Conservation (phyloP, 2,888 invertebrate genomes). For the Drosophila limbata region DNA sequence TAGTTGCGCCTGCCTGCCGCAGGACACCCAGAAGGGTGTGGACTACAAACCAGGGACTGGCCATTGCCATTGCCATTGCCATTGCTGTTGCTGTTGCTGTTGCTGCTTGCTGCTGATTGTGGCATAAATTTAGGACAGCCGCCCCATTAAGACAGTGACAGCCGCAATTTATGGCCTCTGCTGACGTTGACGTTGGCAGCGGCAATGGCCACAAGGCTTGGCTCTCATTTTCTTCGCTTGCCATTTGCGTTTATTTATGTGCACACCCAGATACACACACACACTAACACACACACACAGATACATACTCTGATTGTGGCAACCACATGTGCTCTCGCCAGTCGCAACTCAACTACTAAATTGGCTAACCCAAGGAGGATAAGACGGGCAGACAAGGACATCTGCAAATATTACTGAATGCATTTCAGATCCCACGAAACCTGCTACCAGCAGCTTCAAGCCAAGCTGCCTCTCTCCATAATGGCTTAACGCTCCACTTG, state of each 20-base stretch:
- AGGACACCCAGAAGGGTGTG: constrained; percentile 74
- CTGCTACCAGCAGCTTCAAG: constrained; percentile 1
- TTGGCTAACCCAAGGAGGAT: constrained; percentile 2
- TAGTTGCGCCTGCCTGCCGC: constrained; percentile 59
- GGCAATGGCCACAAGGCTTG: constrained; percentile 62
- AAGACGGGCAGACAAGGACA: constrained; percentile 23
- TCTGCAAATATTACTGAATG: constrained; percentile 2
- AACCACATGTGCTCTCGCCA: constrained; percentile 20
- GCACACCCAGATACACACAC: constrained; percentile 43
- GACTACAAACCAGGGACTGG: constrained; percentile 17
- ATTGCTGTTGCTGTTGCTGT: constrained; percentile 20
- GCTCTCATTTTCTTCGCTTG: constrained; percentile 71
- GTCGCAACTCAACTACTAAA: constrained; percentile 34
- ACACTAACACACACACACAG: constrained; percentile 6
- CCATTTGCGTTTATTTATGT: constrained; percentile 60
- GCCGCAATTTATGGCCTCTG: constrained; percentile 81
- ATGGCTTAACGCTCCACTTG: constrained; percentile 51
- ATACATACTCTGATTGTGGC: constrained; percentile 8
- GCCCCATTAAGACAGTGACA: constrained; percentile 83
- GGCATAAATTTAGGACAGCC: constrained; percentile 82
- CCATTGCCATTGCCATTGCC: constrained; percentile 27
- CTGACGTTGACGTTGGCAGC: constrained; percentile 49
- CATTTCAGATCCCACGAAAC: constrained; percentile 12
- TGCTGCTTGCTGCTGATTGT: constrained; percentile 75
- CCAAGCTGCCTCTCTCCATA: constrained; percentile 1